Conservation (phyloP, 2,797 vertebrate species). For the Babyrousa celebensis region DNA sequence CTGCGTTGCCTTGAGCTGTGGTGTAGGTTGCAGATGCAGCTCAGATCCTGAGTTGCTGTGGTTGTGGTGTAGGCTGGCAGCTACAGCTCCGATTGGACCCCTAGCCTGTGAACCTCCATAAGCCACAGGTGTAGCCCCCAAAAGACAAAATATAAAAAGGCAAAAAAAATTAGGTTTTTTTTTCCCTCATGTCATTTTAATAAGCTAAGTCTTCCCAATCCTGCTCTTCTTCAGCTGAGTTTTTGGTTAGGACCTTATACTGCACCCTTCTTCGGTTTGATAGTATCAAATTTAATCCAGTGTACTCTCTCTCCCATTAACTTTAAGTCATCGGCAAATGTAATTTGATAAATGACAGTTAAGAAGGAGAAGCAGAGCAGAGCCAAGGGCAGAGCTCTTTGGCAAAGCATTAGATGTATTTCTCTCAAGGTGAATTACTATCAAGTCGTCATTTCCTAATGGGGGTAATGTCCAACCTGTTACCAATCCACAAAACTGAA, state of each 20-base stretch:
- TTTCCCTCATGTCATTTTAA: not conserved
- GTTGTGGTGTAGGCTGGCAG: too few relatives aligned
- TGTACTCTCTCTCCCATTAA: not conserved
- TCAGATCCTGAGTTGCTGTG: too few relatives aligned
- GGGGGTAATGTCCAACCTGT: not conserved
- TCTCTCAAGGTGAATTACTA: conserved; percentile 5
- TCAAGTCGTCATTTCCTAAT: not conserved
- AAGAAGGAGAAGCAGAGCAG: not conserved
- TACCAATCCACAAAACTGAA: not conserved
- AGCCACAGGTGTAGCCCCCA: too few relatives aligned
- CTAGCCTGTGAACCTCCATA: too few relatives aligned
- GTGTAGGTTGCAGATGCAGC: too few relatives aligned
- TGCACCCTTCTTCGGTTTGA: not conserved
- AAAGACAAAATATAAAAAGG: too few relatives aligned
- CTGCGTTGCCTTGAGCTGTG: too few relatives aligned
- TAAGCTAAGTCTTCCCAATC: not conserved
- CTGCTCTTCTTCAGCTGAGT: not conserved
- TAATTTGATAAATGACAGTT: not conserved
- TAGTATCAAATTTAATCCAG: not conserved
- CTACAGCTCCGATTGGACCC: too few relatives aligned
- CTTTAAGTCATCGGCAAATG: not conserved
- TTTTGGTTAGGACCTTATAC: not conserved
- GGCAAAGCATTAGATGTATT: not conserved
- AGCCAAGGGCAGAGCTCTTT: not conserved
- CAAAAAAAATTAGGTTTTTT: not conserved